Evolutionary conservation across 2,888 invertebrate genomes (phyloP), one percentile per base, ranked within the genome.

Genomic region (Pristionchus entomophagus): DNA sequence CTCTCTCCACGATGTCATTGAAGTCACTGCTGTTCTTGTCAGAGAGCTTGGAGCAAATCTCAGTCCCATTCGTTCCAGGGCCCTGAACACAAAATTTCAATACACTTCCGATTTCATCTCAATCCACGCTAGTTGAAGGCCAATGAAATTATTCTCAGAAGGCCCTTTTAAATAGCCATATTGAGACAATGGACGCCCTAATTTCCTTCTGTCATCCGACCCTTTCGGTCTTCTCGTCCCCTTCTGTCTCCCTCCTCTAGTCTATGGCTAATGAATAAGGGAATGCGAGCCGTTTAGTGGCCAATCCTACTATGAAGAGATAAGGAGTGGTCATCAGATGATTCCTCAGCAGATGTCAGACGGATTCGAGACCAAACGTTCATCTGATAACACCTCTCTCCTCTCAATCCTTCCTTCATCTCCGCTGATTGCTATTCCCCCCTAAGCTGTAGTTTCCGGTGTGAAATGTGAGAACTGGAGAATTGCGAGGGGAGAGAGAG

Each of bases 1-100:
- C 92, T 32, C 86, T 88, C 73, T 92, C 92, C 32, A 92, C 91
- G 6, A 88, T 83, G 86, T 92, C 90, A 86, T 91, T 89, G 45
- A 91, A 81, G 12, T 62, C 82, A 12, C 92, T 90, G 49, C 88
- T 88, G 85, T 92, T 92, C 26, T 65, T 86, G 3, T 69, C 86
- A 14, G 89, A 86, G 29, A 92, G 86, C 26, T 86, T 86, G 22
- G 92, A 88, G 81, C 92, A 92, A 38, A 90, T 85, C 10, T 85
- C 84, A 3, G 91, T 88, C 1, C 87, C 87, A 87, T 91, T 92
- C 45, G 77, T 14, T 1, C 69, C 41, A 0, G 84, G 84, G 14
- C 53, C 65, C 84, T 84, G 84, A n/a, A 83, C 10, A 6, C 0
- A 77, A 5, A n/a, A 19, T 80, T 49, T 17, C n/a, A 12, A 29